A percentile compares a stretch with the other conserved stretches of the same genome.
Evolutionary conservation across 2,888 invertebrate genomes (phyloP).

Genomic region (Drosophila stalkeri): DNA sequence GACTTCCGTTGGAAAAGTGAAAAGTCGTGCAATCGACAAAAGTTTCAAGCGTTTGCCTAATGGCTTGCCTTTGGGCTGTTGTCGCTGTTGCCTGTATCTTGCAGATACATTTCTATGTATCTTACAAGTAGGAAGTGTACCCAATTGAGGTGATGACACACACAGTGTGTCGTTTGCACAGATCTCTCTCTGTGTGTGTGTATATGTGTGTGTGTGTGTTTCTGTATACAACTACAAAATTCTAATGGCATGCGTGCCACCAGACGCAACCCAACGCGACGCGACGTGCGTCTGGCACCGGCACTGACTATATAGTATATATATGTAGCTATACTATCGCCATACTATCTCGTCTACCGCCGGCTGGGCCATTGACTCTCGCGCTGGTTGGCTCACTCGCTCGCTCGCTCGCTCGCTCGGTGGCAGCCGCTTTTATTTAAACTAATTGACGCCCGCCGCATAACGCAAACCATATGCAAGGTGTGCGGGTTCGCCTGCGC

Average conservation of each 20-base stretch:
- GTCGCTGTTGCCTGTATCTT: conserved; percentile 42
- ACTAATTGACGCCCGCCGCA: conserved; percentile 77
- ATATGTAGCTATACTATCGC: conserved; percentile 9
- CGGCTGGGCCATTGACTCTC: conserved; percentile 71
- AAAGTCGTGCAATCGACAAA: conserved; percentile 59
- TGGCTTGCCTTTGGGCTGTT: conserved; percentile 34
- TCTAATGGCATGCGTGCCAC: conserved; percentile 73
- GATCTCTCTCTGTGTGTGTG: background rate
- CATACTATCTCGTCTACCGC: conserved; percentile 14
- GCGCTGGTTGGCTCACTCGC: conserved; percentile 33
- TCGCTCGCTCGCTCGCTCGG: conserved; percentile 3
- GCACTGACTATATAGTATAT: conserved; percentile 14
- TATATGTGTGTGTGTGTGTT: background rate
- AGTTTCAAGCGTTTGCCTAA: conserved; percentile 61
- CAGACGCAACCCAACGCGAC: conserved; percentile 47
- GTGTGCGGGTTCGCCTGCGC: conserved; percentile 47
- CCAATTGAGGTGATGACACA: conserved; percentile 83
- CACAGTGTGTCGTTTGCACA: conserved; percentile 53
- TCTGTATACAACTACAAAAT: conserved; percentile 59
- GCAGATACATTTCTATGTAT: conserved; percentile 66
- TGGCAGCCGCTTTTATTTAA: conserved; percentile 70
- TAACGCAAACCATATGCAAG: conserved; percentile 53
- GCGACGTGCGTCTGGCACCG: conserved; percentile 36
- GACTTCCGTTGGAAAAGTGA: conserved; percentile 76
- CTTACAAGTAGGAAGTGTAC: conserved; percentile 84